Evolutionary conservation across 2,888 invertebrate genomes (phyloP), one percentile per base, ranked within the genome.

Genomic region (Andrena camellia): DNA sequence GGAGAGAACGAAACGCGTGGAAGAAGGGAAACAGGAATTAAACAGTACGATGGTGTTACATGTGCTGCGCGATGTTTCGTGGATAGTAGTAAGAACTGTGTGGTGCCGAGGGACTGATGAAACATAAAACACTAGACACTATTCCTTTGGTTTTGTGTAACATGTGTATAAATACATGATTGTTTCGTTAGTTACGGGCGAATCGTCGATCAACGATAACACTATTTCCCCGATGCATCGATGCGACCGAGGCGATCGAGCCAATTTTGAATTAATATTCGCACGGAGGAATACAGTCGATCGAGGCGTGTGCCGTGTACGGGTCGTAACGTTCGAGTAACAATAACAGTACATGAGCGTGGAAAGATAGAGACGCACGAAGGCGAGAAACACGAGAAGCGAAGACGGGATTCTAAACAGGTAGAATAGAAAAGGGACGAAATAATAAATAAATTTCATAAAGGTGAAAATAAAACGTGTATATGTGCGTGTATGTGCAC

Each of bases 11-110:
- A 70, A 75, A 85, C 73, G 74, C 67, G 77, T 70, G 71, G 82
- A 85, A 72, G 78, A 83, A 79, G 67, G 60, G 68, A 87, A 75
- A 83, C 81, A 69, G 66, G 75, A 86, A 77, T 77, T 66, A 62
- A 79, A 81, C 78, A 68, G 64, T 81, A 79, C 67, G 75, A 50
- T 81, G 79, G 78, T 78, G 78, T 82, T 84, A 73, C 85, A 81
- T 86, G 82, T 81, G 84, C 72, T 77, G 63, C 67, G 73, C 66
- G 70, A 67, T 74, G 73, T 80, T 78, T 76, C 62, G 50, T 29
- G 69, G 76, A 42, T 62, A 66, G 42, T 68, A 70, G 42, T 13
- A 13, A 13, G 78, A 48, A 71, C 74, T 42, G 71, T 75, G 79
- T 63, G 68, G 68, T 50, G 78, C 70, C 60, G 59, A 64, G 26